Evolutionary conservation across 2,797 vertebrate genomes (phyloP).

Genomic region (Avahi laniger): DNA sequence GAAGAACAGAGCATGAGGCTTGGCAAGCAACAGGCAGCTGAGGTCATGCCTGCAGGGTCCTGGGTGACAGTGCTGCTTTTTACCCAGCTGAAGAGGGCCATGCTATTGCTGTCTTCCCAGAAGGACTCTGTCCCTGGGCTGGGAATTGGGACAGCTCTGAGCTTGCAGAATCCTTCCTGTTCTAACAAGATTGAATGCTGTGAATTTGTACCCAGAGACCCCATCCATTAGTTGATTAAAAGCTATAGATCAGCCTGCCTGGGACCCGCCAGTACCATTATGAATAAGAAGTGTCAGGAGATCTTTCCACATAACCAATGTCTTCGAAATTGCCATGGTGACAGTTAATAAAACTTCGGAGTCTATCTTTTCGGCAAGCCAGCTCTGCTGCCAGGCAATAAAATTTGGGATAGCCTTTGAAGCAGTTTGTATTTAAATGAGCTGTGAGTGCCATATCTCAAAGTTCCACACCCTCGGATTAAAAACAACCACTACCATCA

Average conservation of each 20-base stretch:
- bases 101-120: not conserved
- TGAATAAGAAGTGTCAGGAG: slow-evolving; percentile 81
- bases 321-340: slow-evolving; percentile 80
- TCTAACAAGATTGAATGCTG: slow-evolving; percentile 68
- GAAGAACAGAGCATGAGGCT: not conserved
- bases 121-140: not conserved
- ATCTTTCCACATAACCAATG: slow-evolving; percentile 72
- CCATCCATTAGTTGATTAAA: slow-evolving; percentile 85
- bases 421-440: slow-evolving; percentile 77
- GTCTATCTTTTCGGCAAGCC: slow-evolving; percentile 69
- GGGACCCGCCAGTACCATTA: slow-evolving; percentile 76
- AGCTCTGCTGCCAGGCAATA: slow-evolving; percentile 62
- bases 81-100: not conserved
- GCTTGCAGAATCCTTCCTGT: slow-evolving; percentile 73
- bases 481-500: slow-evolving; percentile 18
- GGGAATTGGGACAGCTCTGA: not conserved
- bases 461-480: slow-evolving; percentile 12
- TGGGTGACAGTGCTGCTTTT: not conserved
- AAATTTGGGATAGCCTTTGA: slow-evolving; percentile 72
- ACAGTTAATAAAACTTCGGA: slow-evolving; percentile 82
- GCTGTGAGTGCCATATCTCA: slow-evolving; percentile 36
- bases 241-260: slow-evolving; percentile 81
- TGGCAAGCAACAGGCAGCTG: not conserved
- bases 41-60: not conserved
- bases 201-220: slow-evolving; percentile 67